Percentiles rank a stretch among this genome's conserved stretches.
Evolutionary conservation across 2,888 invertebrate species (phyloP).

Genomic region (Lasioglossum figueresi): DNA sequence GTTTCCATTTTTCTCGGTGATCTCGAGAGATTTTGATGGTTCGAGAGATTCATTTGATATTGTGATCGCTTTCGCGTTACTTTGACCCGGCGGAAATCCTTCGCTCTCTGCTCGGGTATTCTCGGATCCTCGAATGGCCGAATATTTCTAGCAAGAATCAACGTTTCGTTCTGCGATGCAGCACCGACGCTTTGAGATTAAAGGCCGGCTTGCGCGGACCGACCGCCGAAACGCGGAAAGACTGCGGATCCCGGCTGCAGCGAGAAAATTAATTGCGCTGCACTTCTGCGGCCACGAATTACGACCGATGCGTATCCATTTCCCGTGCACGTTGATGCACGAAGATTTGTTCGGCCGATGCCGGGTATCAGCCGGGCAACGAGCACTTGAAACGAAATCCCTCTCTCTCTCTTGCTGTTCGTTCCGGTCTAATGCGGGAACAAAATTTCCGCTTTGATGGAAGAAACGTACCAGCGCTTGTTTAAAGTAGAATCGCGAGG

Average conservation of each 20-base stretch:
- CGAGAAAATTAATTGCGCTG: constrained; percentile 68
- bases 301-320: constrained; percentile 68
- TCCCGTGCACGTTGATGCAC: constrained; percentile 61
- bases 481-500: background rate
- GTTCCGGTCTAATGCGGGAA: background rate
- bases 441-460: constrained; percentile 4
- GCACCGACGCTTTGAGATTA: constrained; percentile 50
- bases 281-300: constrained; percentile 68
- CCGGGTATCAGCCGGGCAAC: constrained; percentile 23
- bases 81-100: background rate
- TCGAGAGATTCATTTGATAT: background rate
- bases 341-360: constrained; percentile 55
- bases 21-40: background rate
- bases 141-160: constrained; percentile 39
- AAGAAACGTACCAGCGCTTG: background rate
- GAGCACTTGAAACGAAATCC: background rate
- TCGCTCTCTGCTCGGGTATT: constrained; percentile 5
- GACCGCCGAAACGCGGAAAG: constrained; percentile 63
- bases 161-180: constrained; percentile 33
- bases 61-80: background rate
- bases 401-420: background rate
- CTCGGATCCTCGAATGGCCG: constrained; percentile 9
- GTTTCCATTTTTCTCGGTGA: background rate
- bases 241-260: constrained; percentile 67
- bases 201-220: constrained; percentile 43